Base-by-base conservation (phyloP, 2,888 invertebrate genomes). In the Zootermopsis nevadensis region DNA sequence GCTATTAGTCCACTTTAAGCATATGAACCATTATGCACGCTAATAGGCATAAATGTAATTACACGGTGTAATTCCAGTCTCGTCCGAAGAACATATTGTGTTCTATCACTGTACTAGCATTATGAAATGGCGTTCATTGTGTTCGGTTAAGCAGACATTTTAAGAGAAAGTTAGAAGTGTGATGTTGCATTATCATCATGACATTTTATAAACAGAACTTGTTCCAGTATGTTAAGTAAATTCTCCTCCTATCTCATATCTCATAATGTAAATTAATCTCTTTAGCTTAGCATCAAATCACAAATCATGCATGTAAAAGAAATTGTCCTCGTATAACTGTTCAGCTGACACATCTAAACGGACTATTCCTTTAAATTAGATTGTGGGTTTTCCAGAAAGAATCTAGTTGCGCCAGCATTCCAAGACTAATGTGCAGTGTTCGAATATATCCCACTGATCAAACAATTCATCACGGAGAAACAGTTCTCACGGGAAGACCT, bases 211-310 rank as follows among this genome's bases (percentile, higher is more conserved):
- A 7, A 15, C 15, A 60, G 60, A 60, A 60, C 60, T 8, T 22
- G 67, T 67, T 53, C 19, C 24, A 53, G 24, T 53, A 53, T 53
- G 53, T 53, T 15, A n/a, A 53, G 22, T 15, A 53, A 22, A 53
- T 53, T 67, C 67, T 72, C 33, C 33, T 22, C 33, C 53, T 72
- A 72, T 72, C 72, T 72, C 33, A 72, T 2, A 72, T 72, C 72
- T 72, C 31, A 33, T 72, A 72, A 38, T 38, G 38, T 72, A 72
- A 72, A 33, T 72, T 72, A 72, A 72, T 33, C 72, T 72, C 33
- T 53, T 72, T 72, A 72, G 33, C 72, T 33, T 72, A 72, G 15
- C 72, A 30, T 15, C 72, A 72, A 72, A 53, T 53, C 53, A 53
- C 72, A 72, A 72, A 53, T 53, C 53, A 53, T 53, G 53, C 53